These are phyloP conservation scores for Delichon dasypus DNA, from an alignment of 2,797 vertebrate genomes.

Conservation along the genomic window DNA sequence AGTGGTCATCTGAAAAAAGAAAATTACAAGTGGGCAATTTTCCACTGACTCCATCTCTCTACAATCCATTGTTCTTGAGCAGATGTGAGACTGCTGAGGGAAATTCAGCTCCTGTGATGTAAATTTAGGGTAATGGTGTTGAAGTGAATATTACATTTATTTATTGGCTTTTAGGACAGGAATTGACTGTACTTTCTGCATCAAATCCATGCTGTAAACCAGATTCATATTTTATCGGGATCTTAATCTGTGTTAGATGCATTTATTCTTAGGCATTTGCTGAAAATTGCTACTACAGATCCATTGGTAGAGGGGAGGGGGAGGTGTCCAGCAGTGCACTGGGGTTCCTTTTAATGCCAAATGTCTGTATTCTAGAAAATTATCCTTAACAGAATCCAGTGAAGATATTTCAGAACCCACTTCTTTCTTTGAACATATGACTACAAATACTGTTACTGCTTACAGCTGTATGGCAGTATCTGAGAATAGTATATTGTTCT, in stretches of 20 bases:
- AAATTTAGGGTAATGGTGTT: neutral
- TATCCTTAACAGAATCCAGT: neutral
- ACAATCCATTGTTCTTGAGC: neutral
- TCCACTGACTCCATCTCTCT: neutral
- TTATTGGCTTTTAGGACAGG: neutral
- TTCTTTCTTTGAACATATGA: neutral
- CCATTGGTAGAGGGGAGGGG: neutral
- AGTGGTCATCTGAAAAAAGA: neutral
- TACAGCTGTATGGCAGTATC: neutral
- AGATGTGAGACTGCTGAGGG: neutral
- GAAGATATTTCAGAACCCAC: neutral
- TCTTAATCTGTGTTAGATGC: neutral
- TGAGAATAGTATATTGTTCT: neutral
- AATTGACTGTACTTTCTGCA: neutral
- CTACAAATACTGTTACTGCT: neutral
- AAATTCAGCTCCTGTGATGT: neutral
- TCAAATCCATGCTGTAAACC: neutral
- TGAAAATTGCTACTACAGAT: neutral
- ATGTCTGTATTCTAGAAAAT: neutral
- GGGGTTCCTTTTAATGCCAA: neutral
- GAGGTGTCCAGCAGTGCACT: neutral
- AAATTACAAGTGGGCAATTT: neutral
- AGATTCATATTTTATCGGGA: neutral
- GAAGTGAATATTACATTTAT: neutral
- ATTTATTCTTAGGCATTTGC: neutral